Evolutionary conservation across 2,888 invertebrate species (phyloP).

Genomic region (Panopea generosa): DNA sequence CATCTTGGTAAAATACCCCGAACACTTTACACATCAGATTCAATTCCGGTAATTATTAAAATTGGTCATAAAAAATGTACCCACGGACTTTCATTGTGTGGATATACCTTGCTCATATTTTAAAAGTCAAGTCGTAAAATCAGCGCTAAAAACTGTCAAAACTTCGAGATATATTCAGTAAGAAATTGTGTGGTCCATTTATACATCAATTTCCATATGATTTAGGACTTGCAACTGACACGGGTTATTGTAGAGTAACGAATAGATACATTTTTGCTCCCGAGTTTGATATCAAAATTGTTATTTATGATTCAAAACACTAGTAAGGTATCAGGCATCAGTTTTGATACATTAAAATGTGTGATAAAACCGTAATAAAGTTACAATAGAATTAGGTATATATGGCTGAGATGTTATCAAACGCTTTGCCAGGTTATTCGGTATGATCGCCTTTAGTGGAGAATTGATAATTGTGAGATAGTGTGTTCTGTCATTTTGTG

Average conservation of each 20-base stretch:
- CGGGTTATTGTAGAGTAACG: too few species aligned
- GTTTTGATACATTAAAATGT: conserved; percentile 30
- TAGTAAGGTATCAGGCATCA: conserved; percentile 20
- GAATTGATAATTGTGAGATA: too few species aligned
- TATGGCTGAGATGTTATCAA: conserved; percentile 39
- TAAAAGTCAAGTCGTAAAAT: conserved; percentile 37
- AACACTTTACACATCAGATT: too few species aligned
- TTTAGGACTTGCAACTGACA: conserved; percentile 12
- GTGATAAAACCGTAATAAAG: conserved; percentile 28
- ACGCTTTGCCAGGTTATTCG: background rate
- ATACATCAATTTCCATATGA: conserved; percentile 25
- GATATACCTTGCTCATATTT: conserved; percentile 43
- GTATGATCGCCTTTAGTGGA: too few species aligned
- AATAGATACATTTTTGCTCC: background rate
- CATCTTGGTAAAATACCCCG: too few species aligned
- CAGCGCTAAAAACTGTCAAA: conserved; percentile 44
- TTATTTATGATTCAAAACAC: conserved; percentile 29
- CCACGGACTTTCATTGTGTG: conserved; percentile 21
- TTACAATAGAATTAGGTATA: conserved; percentile 43
- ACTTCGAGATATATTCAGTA: conserved; percentile 9
- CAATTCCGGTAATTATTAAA: conserved; percentile 32
- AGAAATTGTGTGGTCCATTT: conserved; percentile 33
- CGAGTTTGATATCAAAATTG: conserved; percentile 23
- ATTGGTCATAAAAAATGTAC: conserved; percentile 49
- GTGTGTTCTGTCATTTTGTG: too few species aligned